These are phyloP conservation scores for Cyprinodon tularosa DNA, from an alignment of 2,113 vertebrate genomes.

Conservation along the genomic window DNA sequence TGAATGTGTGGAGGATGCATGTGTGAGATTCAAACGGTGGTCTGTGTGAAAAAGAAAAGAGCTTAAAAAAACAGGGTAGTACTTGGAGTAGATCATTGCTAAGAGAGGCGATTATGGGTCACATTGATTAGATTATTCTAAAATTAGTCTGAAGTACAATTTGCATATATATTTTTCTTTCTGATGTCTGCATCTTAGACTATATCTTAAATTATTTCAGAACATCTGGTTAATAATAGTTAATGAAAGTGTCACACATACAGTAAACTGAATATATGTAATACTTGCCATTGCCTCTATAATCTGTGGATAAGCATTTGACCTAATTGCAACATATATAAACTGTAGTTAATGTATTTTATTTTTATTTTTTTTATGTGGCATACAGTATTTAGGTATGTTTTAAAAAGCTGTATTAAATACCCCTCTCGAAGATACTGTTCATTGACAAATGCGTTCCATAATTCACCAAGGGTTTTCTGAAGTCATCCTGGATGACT, in stretches of 20 bases:
- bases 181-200: not conserved
- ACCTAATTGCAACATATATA: conserved; percentile 38
- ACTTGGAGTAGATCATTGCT: not conserved
- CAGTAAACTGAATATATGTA: not conserved
- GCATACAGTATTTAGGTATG: conserved; percentile 9
- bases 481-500: conserved; percentile 56
- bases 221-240: rapidly evolving
- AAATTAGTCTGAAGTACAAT: conserved; percentile 28
- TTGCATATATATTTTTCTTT: conserved; percentile 8
- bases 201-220: not conserved
- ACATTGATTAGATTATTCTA: conserved; percentile 23
- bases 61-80: not conserved
- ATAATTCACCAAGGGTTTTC: conserved; percentile 45
- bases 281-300: conserved; percentile 5
- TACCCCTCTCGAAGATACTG: conserved; percentile 49
- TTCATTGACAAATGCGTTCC: conserved; percentile 32
- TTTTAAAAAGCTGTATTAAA: conserved; percentile 26
- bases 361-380: conserved; percentile 7
- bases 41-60: conserved; percentile 8
- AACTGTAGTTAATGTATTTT: conserved; percentile 22
- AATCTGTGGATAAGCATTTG: conserved; percentile 23
- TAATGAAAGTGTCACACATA: too few relatives aligned
- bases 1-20: conserved; percentile 36
- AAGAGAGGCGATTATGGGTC: not conserved
- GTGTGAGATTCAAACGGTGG: conserved; percentile 1